These are phyloP conservation scores for Anoncus sp. DNA, from an alignment of 2,888 invertebrate genomes.

Conservation along the genomic window DNA sequence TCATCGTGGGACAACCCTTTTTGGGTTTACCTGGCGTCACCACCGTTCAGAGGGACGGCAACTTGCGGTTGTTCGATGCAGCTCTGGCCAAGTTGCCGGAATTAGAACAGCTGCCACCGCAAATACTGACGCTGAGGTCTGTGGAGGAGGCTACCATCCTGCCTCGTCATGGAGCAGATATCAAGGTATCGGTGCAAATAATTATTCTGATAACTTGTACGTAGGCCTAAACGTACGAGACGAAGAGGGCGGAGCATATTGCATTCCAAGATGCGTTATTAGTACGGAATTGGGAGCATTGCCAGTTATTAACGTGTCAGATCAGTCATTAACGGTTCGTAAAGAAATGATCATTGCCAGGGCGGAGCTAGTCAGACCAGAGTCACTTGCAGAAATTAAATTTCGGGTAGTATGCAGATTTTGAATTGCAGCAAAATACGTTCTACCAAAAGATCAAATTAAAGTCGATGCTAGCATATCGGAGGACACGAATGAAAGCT, in stretches of 20 bases:
- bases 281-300: conserved; percentile 12
- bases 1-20: conserved; percentile 51
- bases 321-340: conserved; percentile 4
- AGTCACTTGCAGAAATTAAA: not conserved
- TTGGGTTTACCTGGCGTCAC: conserved; percentile 40
- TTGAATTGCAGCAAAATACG: not conserved
- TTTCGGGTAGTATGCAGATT: not conserved
- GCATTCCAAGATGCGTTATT: conserved; percentile 35
- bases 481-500: not conserved
- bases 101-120: conserved; percentile 39
- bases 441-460: conserved; percentile 12
- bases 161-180: conserved; percentile 64
- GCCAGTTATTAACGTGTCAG: conserved; percentile 32
- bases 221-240: conserved; percentile 45
- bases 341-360: conserved; percentile 10
- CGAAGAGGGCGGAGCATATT: conserved; percentile 27
- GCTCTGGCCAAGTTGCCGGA: conserved; percentile 39
- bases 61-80: conserved; percentile 43
- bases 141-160: conserved; percentile 51
- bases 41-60: conserved; percentile 31
- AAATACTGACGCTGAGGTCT: conserved; percentile 29
- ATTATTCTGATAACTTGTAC: conserved; percentile 45
- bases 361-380: not conserved
- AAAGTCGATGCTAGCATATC: not conserved
- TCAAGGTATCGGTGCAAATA: conserved; percentile 59